These are phyloP conservation scores for Himantopus leucocephalus DNA, from an alignment of 2,113 vertebrate genomes.

Conservation along the genomic window DNA sequence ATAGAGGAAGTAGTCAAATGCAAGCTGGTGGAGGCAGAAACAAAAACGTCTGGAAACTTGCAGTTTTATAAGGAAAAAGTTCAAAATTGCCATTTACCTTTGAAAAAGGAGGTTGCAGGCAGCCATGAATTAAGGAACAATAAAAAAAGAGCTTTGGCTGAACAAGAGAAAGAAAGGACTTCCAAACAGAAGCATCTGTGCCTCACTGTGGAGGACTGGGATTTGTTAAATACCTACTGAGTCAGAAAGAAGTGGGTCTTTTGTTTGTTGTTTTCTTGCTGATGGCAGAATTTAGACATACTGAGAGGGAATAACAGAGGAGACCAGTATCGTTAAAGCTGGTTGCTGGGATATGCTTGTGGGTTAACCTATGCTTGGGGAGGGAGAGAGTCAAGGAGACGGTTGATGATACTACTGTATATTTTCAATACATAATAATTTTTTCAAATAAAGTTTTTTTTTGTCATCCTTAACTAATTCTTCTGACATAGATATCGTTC, in stretches of 20 bases:
- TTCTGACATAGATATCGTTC: not conserved
- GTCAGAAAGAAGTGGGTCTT: conserved; percentile 35
- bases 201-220: conserved; percentile 83
- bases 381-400: not conserved
- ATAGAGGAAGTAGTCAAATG: conserved; percentile 60
- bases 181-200: conserved; percentile 77
- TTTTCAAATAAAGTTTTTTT: conserved; percentile 78
- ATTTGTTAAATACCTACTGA: conserved; percentile 91
- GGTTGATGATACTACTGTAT: conserved; percentile 69
- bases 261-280: conserved; percentile 50
- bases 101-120: not conserved
- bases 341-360: conserved; percentile 45
- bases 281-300: conserved; percentile 22
- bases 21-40: conserved; percentile 27
- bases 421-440: conserved; percentile 78
- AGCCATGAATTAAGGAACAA: conserved; percentile 51
- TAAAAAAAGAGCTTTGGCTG: conserved; percentile 77
- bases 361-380: conserved; percentile 53
- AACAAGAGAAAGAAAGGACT: conserved; percentile 57
- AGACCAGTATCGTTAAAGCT: conserved; percentile 27
- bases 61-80: conserved; percentile 84
- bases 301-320: conserved; percentile 8
- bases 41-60: conserved; percentile 66
- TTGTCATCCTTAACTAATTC: conserved; percentile 57
- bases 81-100: conserved; percentile 47